Base-by-base conservation (phyloP, 2,113 vertebrate genomes). In the Podiceps cristatus region DNA sequence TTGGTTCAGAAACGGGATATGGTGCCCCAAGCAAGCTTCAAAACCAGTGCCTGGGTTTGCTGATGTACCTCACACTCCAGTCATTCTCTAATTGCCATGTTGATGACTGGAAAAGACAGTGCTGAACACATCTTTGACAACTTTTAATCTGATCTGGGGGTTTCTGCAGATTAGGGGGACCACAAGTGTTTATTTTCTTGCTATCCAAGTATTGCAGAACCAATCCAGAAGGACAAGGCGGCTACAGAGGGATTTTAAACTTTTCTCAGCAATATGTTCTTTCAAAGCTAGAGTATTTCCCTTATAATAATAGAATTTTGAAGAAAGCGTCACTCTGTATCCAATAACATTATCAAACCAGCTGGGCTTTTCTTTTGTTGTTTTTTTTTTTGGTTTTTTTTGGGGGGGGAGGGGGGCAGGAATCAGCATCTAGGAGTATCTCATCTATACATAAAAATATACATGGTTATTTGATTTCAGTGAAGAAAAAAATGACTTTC, bases 1-100 rank as follows among this genome's bases (percentile, higher is more conserved):
- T 72, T 55, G 16, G 8, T 68, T 80, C 42, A 71, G 59, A 60
- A 22, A 19, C 29, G 72, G 53, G 33, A 66, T 24, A 37, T 2
- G 8, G 50, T 49, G 22, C 31, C 45, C 29, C 23, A 66, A 28
- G 12, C 0, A 0, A 74, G 25, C 23, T 74, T 67, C 44, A 78
- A 59, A 23, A 58, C 27, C 3, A 2, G 52, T 62, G 68, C 53
- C 44, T 28, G 22, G 44, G 16, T n/a, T 68, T 22, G 37, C 11
- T 84, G 40, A 47, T 7, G 27, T 10, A 44, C 28, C 55, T 29
- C 29, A 40, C 3, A 4, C 33, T 50, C 29, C 67, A 77, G 15
- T 42, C 44, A 25, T n/a, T 86, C 45, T 60, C 66, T 53, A 44
- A 58, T 44, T 10, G 12, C 27, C 33, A 7, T 7, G 5, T 0